Evolutionary conservation across 1,140 invertebrate genomes (phyloP).

Genomic region (Bradynema listronoti): DNA sequence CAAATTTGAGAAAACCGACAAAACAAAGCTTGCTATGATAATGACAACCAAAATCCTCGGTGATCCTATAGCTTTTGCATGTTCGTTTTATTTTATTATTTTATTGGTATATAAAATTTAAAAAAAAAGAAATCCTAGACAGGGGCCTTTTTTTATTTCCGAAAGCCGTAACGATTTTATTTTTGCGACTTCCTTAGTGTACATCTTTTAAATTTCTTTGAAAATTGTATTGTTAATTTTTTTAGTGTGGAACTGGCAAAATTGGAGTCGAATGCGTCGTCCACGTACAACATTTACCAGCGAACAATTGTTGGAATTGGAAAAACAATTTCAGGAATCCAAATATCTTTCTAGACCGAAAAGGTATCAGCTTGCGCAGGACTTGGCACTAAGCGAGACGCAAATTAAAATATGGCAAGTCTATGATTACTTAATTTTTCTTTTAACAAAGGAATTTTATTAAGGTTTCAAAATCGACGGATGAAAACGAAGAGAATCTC

Average conservation of each 20-base stretch:
- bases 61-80: too few species aligned
- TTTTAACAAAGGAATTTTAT: slow-evolving; percentile 50
- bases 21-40: too few species aligned
- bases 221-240: slow-evolving; percentile 11
- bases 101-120: too few species aligned
- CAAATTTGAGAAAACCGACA: too few species aligned
- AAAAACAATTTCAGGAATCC: slow-evolving; percentile 95
- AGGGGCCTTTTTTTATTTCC: too few species aligned
- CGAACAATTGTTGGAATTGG: slow-evolving; percentile 90
- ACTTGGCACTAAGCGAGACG: slow-evolving; percentile 93
- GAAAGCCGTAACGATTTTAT: too few species aligned
- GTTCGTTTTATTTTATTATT: too few species aligned
- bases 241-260: slow-evolving; percentile 55
- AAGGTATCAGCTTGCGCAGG: slow-evolving; percentile 94
- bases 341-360: slow-evolving; percentile 96
- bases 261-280: slow-evolving; percentile 78
- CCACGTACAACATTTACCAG: slow-evolving; percentile 95
- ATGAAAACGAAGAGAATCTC: slow-evolving; percentile 93
- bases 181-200: too few species aligned
- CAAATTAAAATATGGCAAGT: too few species aligned
- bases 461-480: slow-evolving; percentile 75
- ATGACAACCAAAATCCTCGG: too few species aligned
- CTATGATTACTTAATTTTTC: slow-evolving; percentile 8
- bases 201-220: too few species aligned
- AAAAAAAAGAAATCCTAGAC: too few species aligned